A percentile compares a stretch with the other conserved stretches of the same genome.
Evolutionary conservation across 2,888 invertebrate genomes (phyloP).

Genomic region (Lithophane semibrunnea): DNA sequence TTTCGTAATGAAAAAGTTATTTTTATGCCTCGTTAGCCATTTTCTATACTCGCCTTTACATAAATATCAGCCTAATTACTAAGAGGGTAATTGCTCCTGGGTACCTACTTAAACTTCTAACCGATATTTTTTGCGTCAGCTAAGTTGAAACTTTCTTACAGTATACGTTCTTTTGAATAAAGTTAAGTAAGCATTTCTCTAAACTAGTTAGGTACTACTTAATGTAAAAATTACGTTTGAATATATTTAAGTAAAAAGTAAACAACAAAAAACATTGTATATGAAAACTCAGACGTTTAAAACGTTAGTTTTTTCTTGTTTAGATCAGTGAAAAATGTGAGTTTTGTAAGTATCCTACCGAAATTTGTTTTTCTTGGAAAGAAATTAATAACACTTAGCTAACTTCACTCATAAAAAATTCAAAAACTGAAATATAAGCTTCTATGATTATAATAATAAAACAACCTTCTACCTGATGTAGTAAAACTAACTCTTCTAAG

Average conservation of each 20-base stretch:
- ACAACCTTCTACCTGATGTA: slow-evolving; percentile 1
- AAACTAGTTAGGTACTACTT: neutral
- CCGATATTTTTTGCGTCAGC: slow-evolving; percentile 52
- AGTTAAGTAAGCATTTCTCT: slow-evolving; percentile 22
- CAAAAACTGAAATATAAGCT: slow-evolving; percentile 17
- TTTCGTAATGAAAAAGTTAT: slow-evolving; percentile 68
- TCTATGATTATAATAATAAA: slow-evolving; percentile 2
- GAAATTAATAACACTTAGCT: slow-evolving; percentile 15
- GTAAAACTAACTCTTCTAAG: slow-evolving; percentile 2
- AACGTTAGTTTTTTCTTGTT: slow-evolving; percentile 8
- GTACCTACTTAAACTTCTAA: slow-evolving; percentile 39
- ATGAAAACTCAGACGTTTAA: neutral
- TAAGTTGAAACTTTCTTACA: slow-evolving; percentile 38
- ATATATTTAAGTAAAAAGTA: neutral
- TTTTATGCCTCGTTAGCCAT: slow-evolving; percentile 66
- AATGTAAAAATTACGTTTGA: slow-evolving; percentile 7
- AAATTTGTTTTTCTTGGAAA: slow-evolving; percentile 25
- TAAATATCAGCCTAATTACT: slow-evolving; percentile 46
- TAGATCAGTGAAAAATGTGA: neutral
- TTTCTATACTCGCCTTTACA: slow-evolving; percentile 51
- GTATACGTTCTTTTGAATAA: slow-evolving; percentile 39
- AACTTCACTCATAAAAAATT: slow-evolving; percentile 1
- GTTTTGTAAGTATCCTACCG: slow-evolving; percentile 2
- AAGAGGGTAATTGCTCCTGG: slow-evolving; percentile 48
- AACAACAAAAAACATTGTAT: slow-evolving; percentile 1